These are phyloP conservation scores for Molanna angustata DNA, from an alignment of 2,888 invertebrate genomes.

Conservation along the genomic window DNA sequence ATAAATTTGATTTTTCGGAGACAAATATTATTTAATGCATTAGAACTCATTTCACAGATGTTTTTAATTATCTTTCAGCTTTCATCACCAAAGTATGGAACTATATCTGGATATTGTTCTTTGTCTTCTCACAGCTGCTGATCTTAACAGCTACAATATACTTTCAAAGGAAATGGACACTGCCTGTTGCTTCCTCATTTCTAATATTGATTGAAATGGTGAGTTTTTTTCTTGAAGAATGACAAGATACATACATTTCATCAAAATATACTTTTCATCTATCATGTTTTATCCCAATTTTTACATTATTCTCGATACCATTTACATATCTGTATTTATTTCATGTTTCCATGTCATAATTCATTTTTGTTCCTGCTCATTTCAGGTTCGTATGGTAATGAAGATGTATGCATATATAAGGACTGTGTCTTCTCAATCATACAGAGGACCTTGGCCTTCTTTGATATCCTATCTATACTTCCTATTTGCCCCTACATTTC, in stretches of 20 bases:
- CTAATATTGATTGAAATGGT: constrained; percentile 61
- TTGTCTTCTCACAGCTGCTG: neutral
- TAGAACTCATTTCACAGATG: too few species aligned
- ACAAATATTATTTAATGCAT: too few species aligned
- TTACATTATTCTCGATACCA: too few species aligned
- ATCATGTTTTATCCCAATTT: too few species aligned
- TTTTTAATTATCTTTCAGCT: too few species aligned
- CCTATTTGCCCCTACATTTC: constrained; percentile 76
- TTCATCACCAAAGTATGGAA: too few species aligned
- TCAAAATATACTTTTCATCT: neutral
- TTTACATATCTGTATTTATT: too few species aligned
- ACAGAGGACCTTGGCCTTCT: constrained; percentile 35
- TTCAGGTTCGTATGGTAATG: constrained; percentile 75
- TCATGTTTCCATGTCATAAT: too few species aligned
- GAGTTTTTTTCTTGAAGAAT: constrained; percentile 25
- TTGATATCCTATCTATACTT: constrained; percentile 79
- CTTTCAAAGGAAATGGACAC: constrained; percentile 39
- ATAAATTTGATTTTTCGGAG: too few species aligned
- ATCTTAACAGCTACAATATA: neutral
- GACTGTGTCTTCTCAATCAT: constrained; percentile 63
- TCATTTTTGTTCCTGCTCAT: constrained; percentile 30
- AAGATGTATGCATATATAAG: constrained; percentile 82
- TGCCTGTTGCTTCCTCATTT: constrained; percentile 56
- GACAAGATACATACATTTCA: neutral
- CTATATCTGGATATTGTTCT: too few species aligned